Evolutionary conservation across 2,888 invertebrate genomes (phyloP), one percentile per base, ranked within the genome.

Genomic region (Parnassius orleans): DNA sequence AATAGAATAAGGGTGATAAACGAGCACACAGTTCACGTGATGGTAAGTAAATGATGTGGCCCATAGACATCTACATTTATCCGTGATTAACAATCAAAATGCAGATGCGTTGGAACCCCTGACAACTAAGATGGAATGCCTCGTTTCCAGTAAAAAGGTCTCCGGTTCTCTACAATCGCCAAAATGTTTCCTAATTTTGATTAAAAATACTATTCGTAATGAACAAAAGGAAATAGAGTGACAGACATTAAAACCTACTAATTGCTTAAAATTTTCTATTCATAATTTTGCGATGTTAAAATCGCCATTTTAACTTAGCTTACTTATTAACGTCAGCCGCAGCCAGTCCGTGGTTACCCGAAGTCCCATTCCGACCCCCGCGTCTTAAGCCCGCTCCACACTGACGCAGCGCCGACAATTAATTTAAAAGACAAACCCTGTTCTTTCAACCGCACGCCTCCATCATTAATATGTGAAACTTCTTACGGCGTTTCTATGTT

Each of bases 401-500:
- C 51, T 15, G 55, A 19, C 42, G 57, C 53, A 56, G 42, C 52
- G 46, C 43, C 24, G 64, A 64, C 66, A 61, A 65, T 87, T 87
- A 87, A 87, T 87, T 87, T 86, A 83, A 86, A 83, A 85, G 87
- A 87, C 85, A 77, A 83, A 80, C 83, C 73, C 68, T 84, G 86
- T 87, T 83, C 81, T 79, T 80, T 83, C 85, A 84, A 68, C 74
- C 80, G 74, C 84, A 84, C 78, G 73, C 79, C 64, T 54, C 59
- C 66, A 77, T 84, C 86, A 86, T 87, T 87, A 86, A 79, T 86
- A 81, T 82, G 80, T 81, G 79, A 68, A 58, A 62, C 57, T 62
- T 62, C 57, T 62, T 57, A 61, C 61, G 52, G 55, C 42, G 57
- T 61, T 44, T 48, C 60, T 46, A 51, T 58, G 53, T 50, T 43